Base-by-base conservation (phyloP, 2,797 vertebrate species). In the Jordanella pulchra region DNA sequence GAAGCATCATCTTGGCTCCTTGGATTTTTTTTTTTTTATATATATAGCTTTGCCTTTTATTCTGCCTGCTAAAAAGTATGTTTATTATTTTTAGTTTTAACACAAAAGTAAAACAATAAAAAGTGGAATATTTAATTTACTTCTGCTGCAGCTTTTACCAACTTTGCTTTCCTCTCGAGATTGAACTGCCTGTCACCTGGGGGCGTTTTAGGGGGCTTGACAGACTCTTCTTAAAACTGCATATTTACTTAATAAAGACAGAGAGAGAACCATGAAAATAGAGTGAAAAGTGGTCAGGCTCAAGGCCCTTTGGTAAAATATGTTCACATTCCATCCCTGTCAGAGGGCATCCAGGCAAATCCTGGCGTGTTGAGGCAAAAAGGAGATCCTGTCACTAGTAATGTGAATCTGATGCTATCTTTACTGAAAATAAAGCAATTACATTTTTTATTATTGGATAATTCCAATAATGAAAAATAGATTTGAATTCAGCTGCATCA, bases 271-370 rank as follows among this genome's bases (percentile, higher is more conserved):
- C 84, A 72, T 78, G 32, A 78, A 87, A 85, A 86, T 90, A 54
- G 17, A 35, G 86, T 76, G 89, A 92, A 91, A 93, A 88, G 90
- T 93, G 93, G 90, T 88, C 86, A 83, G 91, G 90, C 91, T 93
- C 82, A 92, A 84, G 81, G 90, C 89, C 86, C 86, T 92, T 90
- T 82, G 80, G 86, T 90, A 78, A 86, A 91, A 93, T 92, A 79
- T 87, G 27, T 82, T 89, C 87, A 89, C 94, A 94, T 95, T 95
- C 93, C 92, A 77, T 79, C 88, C 76, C 89, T 92, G 90, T 93
- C 91, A 92, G 89, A 91, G 91, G 90, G 89, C 91, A 93, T 84
- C 76, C 78, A 86, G 89, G 84, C 94, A 18, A 86, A 93, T 93
- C 92, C 75, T 85, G 89, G 89, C 93, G 87, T 93, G 93, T 85